These are phyloP conservation scores for Brachymystax lenok DNA, from an alignment of 2,797 vertebrate genomes.

Conservation along the genomic window DNA sequence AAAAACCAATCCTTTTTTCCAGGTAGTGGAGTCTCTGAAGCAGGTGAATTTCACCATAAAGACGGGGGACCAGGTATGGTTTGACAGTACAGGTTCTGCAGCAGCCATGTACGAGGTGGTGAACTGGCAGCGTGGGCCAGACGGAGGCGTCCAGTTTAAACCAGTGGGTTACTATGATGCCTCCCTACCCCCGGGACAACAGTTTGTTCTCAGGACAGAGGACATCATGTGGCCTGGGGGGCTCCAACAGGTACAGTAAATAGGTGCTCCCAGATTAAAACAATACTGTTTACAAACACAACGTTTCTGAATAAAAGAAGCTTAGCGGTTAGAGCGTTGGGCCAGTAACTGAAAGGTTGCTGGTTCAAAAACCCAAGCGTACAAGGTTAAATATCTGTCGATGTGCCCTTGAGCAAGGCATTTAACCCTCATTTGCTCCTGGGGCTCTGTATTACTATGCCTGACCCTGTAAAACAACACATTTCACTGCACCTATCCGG, in stretches of 20 bases:
- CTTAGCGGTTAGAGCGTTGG: no score
- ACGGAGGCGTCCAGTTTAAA: constrained; percentile 65
- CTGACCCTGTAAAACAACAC: no score
- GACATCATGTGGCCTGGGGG: constrained; percentile 69
- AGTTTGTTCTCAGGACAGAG: constrained; percentile 60
- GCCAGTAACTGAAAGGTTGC: no score
- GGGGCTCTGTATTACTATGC: no score
- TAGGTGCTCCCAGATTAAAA: background rate
- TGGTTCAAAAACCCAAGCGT: no score
- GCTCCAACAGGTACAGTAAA: constrained; percentile 51
- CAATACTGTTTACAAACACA: background rate
- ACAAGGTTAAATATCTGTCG: no score
- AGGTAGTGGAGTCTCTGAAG: constrained; percentile 71
- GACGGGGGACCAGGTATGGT: constrained; percentile 69
- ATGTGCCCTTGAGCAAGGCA: no score
- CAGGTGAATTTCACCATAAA: constrained; percentile 70
- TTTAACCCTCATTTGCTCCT: no score
- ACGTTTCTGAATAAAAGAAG: background rate
- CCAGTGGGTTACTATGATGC: constrained; percentile 75
- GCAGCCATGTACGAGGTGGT: constrained; percentile 73
- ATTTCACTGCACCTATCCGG: no score
- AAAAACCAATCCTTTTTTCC: background rate
- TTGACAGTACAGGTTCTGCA: constrained; percentile 71
- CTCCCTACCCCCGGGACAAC: constrained; percentile 61
- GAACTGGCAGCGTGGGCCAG: constrained; percentile 71